Percentiles rank a stretch among this genome's conserved stretches.
phyloP scores from a whole-genome alignment of 2,797 vertebrate species.

The Scolopax bukidnonensis region DNA sequence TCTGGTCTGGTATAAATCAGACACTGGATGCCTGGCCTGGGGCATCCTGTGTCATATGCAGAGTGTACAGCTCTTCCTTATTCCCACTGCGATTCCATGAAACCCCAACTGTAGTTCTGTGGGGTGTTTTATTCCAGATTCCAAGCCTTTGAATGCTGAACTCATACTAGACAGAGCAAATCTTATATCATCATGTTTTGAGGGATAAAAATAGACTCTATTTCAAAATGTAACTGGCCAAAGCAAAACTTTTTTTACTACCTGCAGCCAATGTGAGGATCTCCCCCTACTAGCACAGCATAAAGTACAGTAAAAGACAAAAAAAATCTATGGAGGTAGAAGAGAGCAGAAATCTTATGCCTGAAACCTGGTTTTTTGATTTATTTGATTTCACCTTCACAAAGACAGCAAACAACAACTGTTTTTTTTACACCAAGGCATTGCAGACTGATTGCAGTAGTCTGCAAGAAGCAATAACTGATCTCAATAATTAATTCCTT shows the following conservation, averaged over 20 bases:
- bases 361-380: slow-evolving; percentile 36
- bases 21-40: background rate
- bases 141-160: background rate
- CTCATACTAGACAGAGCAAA: background rate
- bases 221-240: background rate
- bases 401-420: slow-evolving; percentile 60
- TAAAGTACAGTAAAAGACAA: background rate
- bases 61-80: background rate
- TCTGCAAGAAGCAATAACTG: slow-evolving; percentile 72
- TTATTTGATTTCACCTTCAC: slow-evolving; percentile 58
- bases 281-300: background rate
- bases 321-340: background rate
- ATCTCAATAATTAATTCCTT: slow-evolving; percentile 83
- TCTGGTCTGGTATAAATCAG: slow-evolving; percentile 33
- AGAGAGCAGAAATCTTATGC: background rate
- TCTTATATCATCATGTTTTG: background rate
- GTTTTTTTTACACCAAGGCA: slow-evolving; percentile 57
- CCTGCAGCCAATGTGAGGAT: background rate
- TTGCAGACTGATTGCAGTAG: slow-evolving; percentile 60
- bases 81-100: background rate
- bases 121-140: background rate
- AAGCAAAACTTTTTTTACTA: background rate
- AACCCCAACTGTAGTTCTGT: background rate
- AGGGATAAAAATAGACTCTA: background rate
- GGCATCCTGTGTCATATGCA: background rate